These are phyloP conservation scores for Pseudomyrmex concolor DNA, from an alignment of 1,140 invertebrate species.

Conservation along the genomic window DNA sequence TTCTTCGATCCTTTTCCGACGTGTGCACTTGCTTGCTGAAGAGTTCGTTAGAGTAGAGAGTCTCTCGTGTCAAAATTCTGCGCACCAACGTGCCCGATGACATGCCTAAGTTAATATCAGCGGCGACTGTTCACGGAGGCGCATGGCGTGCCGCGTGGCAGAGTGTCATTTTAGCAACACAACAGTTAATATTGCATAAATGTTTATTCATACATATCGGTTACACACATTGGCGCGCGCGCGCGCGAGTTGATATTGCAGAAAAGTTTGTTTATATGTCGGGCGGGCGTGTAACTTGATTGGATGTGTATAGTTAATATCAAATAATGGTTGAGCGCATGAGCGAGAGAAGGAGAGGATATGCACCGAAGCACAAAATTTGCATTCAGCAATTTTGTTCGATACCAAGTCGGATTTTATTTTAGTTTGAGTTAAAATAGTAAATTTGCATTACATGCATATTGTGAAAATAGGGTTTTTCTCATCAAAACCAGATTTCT, in stretches of 20 bases:
- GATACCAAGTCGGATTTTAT: not conserved
- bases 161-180: slow-evolving; percentile 1
- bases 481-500: not conserved
- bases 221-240: not conserved
- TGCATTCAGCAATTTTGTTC: not conserved
- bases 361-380: not conserved
- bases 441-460: not conserved
- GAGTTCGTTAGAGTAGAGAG: not conserved
- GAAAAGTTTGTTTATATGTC: slow-evolving; percentile 33
- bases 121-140: not conserved
- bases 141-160: not conserved
- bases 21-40: not conserved
- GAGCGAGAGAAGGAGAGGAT: not conserved
- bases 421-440: not conserved
- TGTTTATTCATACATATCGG: slow-evolving; percentile 47
- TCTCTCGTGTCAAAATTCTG: not conserved
- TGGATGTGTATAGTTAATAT: slow-evolving; percentile 7
- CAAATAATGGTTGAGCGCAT: not conserved
- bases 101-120: slow-evolving; percentile 27
- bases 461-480: no score
- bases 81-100: not conserved
- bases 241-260: slow-evolving; percentile 6
- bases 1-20: not conserved
- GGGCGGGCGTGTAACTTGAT: not conserved
- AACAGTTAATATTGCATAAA: slow-evolving; percentile 42